Evolutionary conservation across 2,888 invertebrate species (phyloP), one percentile per base, ranked within the genome.

Genomic region (Colletes collaris): DNA sequence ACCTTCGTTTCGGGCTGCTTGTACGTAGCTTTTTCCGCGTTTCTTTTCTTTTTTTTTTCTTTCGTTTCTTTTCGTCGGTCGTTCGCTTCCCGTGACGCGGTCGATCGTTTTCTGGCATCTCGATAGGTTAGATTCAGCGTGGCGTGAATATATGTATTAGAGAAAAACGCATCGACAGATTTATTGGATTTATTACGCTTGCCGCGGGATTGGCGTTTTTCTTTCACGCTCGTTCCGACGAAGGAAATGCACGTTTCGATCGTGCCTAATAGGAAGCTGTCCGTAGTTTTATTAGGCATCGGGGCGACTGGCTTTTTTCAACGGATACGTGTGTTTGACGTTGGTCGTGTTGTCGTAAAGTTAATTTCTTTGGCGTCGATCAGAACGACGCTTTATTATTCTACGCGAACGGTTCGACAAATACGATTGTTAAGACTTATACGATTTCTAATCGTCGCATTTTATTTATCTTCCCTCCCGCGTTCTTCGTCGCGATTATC

Each of bases 61-160:
- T 40, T 1, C 16, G 13, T 19, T 6, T 8, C 44, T 7, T 46
- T 46, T 46, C 8, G 7, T 10, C 53, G 10, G 40, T 19, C 49
- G 13, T 35, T 52, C 49, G 19, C 62, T 46, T n/a, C 10, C 55
- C 40, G 19, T 11, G 11, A 10, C 46, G 40, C 2, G 16, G 55
- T 52, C 44, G 44, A 62, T 58, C 65, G 58, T 27, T 66, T 11
- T 35, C 44, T 10, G 11, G 13, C 13, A 58, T 19, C 27, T 16
- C 27, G 70, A 65, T 79, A 79, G 73, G 73, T 80, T 79, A 79
- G 79, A 65, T 62, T 44, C 46, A 16, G 68, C 13, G 40, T 11
- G 59, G 3, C 2, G 6, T 13, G 27, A 27, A 27, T 27, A 27
- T 27, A 27, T 27, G 27, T 27, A 27, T 27, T 27, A 27, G 58